Conservation (phyloP, 2,797 vertebrate genomes). For the Nasua narica region DNA sequence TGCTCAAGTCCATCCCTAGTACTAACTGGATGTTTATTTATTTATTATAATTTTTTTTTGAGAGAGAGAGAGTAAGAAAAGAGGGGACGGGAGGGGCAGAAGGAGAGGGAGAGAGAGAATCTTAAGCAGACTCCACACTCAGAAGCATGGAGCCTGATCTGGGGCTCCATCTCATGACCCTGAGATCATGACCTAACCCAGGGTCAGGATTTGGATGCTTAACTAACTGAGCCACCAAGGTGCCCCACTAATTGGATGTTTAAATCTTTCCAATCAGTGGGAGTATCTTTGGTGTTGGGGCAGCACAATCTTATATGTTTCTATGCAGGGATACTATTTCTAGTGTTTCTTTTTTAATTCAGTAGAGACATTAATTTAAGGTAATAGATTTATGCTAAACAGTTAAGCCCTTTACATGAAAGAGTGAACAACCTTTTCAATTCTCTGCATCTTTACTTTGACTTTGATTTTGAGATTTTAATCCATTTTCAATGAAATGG, state of each 20-base stretch:
- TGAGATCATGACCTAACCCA: background rate
- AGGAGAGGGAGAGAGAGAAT: background rate
- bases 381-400: background rate
- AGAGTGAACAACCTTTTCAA: background rate
- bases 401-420: background rate
- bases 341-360: background rate
- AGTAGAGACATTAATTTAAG: background rate
- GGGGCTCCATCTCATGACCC: background rate
- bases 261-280: background rate
- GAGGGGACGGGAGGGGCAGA: background rate
- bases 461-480: conserved; percentile 45
- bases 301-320: background rate
- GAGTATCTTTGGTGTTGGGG: background rate
- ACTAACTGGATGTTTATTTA: background rate
- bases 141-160: background rate
- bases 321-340: background rate
- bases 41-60: background rate
- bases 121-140: background rate
- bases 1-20: background rate
- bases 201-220: background rate
- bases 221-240: background rate
- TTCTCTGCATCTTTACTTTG: conserved; percentile 33
- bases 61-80: background rate
- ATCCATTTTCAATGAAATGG: conserved; percentile 15
- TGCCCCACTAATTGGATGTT: background rate